These are phyloP conservation scores for Embidobia sp. DNA, from an alignment of 2,888 invertebrate species.

Conservation along the genomic window DNA sequence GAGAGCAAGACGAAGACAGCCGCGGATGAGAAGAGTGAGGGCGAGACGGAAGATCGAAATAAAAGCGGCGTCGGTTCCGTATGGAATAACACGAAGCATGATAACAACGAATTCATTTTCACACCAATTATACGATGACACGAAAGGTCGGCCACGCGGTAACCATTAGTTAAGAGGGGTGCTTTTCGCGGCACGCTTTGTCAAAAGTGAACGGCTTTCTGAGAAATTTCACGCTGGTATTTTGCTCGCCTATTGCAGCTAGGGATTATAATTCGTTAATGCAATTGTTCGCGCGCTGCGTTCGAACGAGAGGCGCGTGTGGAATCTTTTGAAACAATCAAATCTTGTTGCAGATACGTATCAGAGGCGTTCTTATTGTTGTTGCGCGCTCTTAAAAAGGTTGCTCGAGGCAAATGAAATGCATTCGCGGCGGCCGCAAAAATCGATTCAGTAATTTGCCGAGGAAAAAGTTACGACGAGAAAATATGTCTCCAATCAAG, in stretches of 20 bases:
- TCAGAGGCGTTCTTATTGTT: neutral
- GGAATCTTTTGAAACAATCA: constrained; percentile 17
- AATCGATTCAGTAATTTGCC: constrained; percentile 35
- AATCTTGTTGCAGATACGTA: constrained; percentile 7
- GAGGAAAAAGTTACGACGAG: constrained; percentile 32
- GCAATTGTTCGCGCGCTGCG: neutral
- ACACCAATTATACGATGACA: constrained; percentile 45
- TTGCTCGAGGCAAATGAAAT: constrained; percentile 22
- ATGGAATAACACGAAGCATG: constrained; percentile 26
- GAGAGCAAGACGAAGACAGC: constrained; percentile 19
- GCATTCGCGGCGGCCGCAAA: constrained; percentile 4
- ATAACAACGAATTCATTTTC: constrained; percentile 54
- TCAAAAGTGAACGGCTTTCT: constrained; percentile 22
- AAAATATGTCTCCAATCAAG: constrained; percentile 46
- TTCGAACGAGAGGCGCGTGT: neutral
- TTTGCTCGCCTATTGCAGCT: neutral
- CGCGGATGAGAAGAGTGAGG: neutral
- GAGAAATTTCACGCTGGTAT: constrained; percentile 14
- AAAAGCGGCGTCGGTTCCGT: constrained; percentile 29
- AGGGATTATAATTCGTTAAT: constrained; percentile 11
- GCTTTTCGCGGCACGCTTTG: constrained; percentile 14
- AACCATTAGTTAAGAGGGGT: constrained; percentile 16
- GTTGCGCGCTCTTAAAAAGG: constrained; percentile 6
- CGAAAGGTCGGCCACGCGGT: constrained; percentile 11
- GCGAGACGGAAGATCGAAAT: constrained; percentile 28